These are phyloP conservation scores for Crepidodera aurea DNA, from an alignment of 2,888 invertebrate species.

Conservation along the genomic window DNA sequence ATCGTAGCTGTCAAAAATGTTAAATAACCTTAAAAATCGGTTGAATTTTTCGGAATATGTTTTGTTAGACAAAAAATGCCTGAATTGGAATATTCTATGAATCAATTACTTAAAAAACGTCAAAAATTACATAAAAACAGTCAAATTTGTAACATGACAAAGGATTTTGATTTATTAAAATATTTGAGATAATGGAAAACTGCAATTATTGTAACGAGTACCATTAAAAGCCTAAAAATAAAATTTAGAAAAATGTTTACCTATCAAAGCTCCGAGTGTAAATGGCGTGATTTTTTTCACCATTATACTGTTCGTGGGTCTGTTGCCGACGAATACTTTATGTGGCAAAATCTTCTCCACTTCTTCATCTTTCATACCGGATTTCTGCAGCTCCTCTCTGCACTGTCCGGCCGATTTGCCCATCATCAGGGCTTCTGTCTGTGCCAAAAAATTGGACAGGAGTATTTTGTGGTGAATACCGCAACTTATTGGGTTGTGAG, in stretches of 20 bases:
- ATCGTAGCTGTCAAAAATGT: too few species aligned
- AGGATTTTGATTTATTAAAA: too few species aligned
- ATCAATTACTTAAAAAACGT: too few species aligned
- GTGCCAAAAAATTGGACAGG: slow-evolving; percentile 96
- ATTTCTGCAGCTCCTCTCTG: slow-evolving; percentile 78
- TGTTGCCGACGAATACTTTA: slow-evolving; percentile 96
- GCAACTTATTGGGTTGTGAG: slow-evolving; percentile 85
- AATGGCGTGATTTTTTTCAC: slow-evolving; percentile 92
- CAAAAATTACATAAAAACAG: too few species aligned
- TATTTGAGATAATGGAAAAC: too few species aligned
- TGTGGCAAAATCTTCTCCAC: slow-evolving; percentile 87
- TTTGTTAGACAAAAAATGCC: too few species aligned
- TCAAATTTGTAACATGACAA: too few species aligned
- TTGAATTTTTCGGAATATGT: too few species aligned
- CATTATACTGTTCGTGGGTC: slow-evolving; percentile 96
- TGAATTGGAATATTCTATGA: too few species aligned
- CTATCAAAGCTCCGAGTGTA: slow-evolving; percentile 90
- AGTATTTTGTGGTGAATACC: slow-evolving; percentile 94
- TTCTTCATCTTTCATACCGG: slow-evolving; percentile 78
- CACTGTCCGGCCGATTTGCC: slow-evolving; percentile 67
- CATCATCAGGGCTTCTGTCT: slow-evolving; percentile 97
- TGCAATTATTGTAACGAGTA: too few species aligned
- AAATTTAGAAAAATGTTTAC: slow-evolving; percentile 62
- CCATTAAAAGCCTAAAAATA: too few species aligned
- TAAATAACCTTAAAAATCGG: too few species aligned